Evolutionary conservation across 2,888 invertebrate genomes (phyloP), one percentile per base, ranked within the genome.

Genomic region (Sussaba pulchella): DNA sequence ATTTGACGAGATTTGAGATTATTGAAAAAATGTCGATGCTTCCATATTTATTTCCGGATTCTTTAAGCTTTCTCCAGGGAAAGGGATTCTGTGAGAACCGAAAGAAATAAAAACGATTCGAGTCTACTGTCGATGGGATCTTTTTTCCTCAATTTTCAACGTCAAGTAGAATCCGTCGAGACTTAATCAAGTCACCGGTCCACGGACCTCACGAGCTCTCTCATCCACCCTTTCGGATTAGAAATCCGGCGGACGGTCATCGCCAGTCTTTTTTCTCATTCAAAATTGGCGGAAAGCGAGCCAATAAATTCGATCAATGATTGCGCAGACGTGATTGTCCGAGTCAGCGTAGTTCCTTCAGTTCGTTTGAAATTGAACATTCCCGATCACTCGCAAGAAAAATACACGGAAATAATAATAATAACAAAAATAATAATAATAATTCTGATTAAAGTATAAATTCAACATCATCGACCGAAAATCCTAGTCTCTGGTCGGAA

Each of bases 121-220:
- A 52, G n/a, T 52, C 52, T 52, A 0, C 21, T n/a, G 21, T 12
- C 26, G 24, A 54, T 14, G 1, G 26, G 54, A n/a, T 0, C 14
- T 54, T 54, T 50, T 36, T 57, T 36, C 8, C n/a, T 43, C 31
- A 54, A 57, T 57, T 57, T 57, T 14, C 57, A 36, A 31, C 57
- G 3, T 31, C 8, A 17, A 31, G 57, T 31, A 31, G n/a, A 8
- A 57, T 31, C 31, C 57, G 8, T 8, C 8, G 57, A 31, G 31
- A 57, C 31, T 9, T 17, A 57, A 36, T 57, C 36, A 57, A 57
- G 36, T 9, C 17, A 12, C n/a, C 12, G n/a, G 31, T 31, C 26
- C 26, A 31, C 17, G n/a, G 31, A 14, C 36, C 31, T 8, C 31
- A 31, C 36, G 31, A 31, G 2, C 9, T 57, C 57, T 57, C 31